Evolutionary conservation across 1,140 invertebrate species (phyloP).

Genomic region (Artemia franciscana): DNA sequence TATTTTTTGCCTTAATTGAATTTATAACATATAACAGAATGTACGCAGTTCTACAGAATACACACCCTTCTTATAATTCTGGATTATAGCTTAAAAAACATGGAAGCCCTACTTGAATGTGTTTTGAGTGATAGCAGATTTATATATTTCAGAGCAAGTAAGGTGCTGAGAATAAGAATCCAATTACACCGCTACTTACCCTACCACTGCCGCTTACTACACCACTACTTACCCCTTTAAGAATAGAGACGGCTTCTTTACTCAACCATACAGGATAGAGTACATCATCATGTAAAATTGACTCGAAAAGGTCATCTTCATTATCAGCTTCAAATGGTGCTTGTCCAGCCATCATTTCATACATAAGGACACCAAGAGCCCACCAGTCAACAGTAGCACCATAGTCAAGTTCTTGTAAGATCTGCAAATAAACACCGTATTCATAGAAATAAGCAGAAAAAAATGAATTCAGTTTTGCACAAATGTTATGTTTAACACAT

Average conservation of each 20-base stretch:
- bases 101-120: too few relatives aligned
- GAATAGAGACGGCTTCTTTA: slow-evolving; percentile 84
- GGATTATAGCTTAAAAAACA: too few relatives aligned
- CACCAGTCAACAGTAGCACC: slow-evolving; percentile 92
- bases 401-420: slow-evolving; percentile 86
- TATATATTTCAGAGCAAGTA: not conserved
- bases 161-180: not conserved
- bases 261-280: slow-evolving; percentile 93
- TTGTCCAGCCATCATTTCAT: slow-evolving; percentile 98
- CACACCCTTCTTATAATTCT: too few relatives aligned
- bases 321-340: slow-evolving; percentile 98
- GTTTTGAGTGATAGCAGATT: not conserved
- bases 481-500: too few relatives aligned
- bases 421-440: too few relatives aligned
- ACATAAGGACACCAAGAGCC: slow-evolving; percentile 92
- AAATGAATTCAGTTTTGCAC: too few relatives aligned
- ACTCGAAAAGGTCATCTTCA: slow-evolving; percentile 96
- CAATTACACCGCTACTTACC: not conserved
- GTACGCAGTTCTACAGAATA: too few relatives aligned
- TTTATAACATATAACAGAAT: too few relatives aligned
- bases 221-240: slow-evolving; percentile 49
- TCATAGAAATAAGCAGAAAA: too few relatives aligned
- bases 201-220: too few relatives aligned
- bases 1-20: too few relatives aligned
- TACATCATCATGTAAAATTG: slow-evolving; percentile 92